Conservation (phyloP, 2,888 invertebrate genomes). For the Drosophila recens region DNA sequence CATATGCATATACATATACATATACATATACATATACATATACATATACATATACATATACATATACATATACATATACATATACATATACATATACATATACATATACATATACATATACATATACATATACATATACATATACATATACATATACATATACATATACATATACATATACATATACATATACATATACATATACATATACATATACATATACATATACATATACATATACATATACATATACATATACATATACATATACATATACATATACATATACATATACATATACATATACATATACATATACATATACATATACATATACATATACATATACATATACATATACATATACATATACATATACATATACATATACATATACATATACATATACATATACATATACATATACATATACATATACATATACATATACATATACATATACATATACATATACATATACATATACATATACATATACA, state of each 20-base stretch:
- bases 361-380: not conserved
- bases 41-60: too few relatives aligned
- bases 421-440: conserved; percentile 12
- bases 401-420: conserved; percentile 18
- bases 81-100: too few relatives aligned
- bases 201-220: too few relatives aligned
- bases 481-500: not conserved
- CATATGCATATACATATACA: conserved; percentile 1
- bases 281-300: conserved; percentile 8
- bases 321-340: conserved; percentile 7
- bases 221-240: conserved; percentile 1
- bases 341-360: not conserved
- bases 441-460: conserved; percentile 2
- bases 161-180: too few relatives aligned
- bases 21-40: too few relatives aligned
- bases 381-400: not conserved
- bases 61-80: too few relatives aligned
- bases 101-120: too few relatives aligned
- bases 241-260: not conserved
- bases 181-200: too few relatives aligned
- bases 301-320: conserved; percentile 18
- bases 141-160: too few relatives aligned
- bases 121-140: too few relatives aligned
- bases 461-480: conserved; percentile 9
- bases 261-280: conserved; percentile 1